Base-by-base conservation (phyloP, 2,888 invertebrate species). In the Dichetophora obliterata region DNA sequence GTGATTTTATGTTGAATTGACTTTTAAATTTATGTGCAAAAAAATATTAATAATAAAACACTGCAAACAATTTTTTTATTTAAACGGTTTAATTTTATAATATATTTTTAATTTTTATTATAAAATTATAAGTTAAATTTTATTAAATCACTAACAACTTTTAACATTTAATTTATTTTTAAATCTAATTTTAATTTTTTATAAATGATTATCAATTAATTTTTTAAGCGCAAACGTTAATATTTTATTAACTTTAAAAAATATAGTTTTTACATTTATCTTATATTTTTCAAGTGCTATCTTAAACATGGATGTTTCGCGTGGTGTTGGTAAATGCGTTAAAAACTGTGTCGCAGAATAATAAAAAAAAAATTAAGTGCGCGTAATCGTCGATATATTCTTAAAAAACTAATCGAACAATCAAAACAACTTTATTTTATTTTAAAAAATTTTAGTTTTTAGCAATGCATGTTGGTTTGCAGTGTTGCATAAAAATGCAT, bases 401-500 rank as follows among this genome's bases (percentile, higher is more conserved):
- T 52, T 48, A 59, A 68, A 48, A 24, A 24, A 52, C n/a, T 52
- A 74, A 52, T 22, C 5, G 34, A 48, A n/a, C 5, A 27, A 59
- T 31, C 71, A 73, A 31, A 5, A 37, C 52, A 37, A 52, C 0
- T 34, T 54, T 65, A 63, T 34, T 68, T 69, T 75, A 65, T 63
- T 27, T 69, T 77, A 70, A 43, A 9, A 37, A 37, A 8, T 31
- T 75, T 75, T 63, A 57, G 59, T 72, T 63, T 8, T 76, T 71
- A 71, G 43, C 50, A 19, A 74, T 66, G 84, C 83, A 83, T 85
- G 82, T 78, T 75, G 69, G 82, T 82, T 81, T 83, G 80, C 81
- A 83, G 82, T 80, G 81, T 82, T 82, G 69, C 69, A 75, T 73
- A n/a, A n/a, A n/a, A n/a, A n/a, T 79, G 75, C 54, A 75, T 66